Conservation (phyloP, 2,113 vertebrate species). For the Sylvilagus bachmani region DNA sequence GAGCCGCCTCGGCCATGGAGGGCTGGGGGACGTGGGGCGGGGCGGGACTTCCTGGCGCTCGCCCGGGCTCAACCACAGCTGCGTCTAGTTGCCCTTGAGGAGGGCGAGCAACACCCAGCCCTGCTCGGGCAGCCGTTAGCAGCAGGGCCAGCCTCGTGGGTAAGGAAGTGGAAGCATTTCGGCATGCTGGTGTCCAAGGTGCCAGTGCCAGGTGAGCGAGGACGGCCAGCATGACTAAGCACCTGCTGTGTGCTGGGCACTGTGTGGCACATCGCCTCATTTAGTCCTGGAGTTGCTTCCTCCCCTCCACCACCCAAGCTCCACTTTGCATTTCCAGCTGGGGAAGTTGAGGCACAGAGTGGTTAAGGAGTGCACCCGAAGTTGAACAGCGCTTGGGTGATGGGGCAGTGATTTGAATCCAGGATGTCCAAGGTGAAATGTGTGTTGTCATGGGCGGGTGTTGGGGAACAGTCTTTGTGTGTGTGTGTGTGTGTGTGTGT, state of each 20-base stretch:
- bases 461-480: fast-evolving
- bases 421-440: fast-evolving
- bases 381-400: neutral
- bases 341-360: neutral
- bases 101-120: neutral
- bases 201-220: neutral
- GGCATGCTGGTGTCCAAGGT: neutral
- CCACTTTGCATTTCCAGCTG: neutral
- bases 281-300: neutral
- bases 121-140: neutral
- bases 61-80: fast-evolving
- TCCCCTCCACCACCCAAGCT: too few species aligned
- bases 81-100: neutral
- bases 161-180: neutral
- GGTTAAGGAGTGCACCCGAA: neutral
- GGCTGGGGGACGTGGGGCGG: fast-evolving
- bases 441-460: neutral
- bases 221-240: neutral
- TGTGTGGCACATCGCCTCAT: fast-evolving
- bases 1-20: too few species aligned
- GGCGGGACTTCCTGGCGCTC: fast-evolving
- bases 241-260: neutral
- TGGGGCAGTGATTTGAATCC: neutral
- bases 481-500: neutral
- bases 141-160: neutral